These are phyloP conservation scores for Coptodon bakossiorum DNA, from an alignment of 2,113 vertebrate genomes.

Conservation along the genomic window DNA sequence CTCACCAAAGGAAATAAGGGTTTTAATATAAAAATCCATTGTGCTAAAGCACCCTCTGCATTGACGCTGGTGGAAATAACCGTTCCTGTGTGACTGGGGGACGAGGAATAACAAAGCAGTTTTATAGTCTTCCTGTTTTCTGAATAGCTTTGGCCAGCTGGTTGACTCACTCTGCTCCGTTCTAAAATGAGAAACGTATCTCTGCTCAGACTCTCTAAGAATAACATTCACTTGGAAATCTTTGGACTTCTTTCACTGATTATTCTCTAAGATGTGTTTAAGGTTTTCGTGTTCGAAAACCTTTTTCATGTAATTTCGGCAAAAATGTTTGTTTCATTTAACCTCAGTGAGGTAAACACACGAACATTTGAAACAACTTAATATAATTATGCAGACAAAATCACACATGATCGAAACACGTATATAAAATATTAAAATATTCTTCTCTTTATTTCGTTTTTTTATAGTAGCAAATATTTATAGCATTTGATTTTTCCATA, in stretches of 20 bases:
- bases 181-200: not conserved
- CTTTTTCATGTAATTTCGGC: not conserved
- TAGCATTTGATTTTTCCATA: not conserved
- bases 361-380: not conserved
- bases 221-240: not conserved
- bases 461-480: not conserved
- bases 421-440: not conserved
- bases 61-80: conserved; percentile 31
- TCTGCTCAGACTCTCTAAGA: not conserved
- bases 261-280: not conserved
- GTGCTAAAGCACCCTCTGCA: conserved; percentile 38
- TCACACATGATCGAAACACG: not conserved
- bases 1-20: conserved; percentile 15
- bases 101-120: conserved; percentile 29
- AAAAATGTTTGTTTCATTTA: not conserved
- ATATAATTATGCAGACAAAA: not conserved
- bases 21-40: conserved; percentile 25
- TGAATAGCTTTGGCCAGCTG: not conserved
- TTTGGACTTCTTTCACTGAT: not conserved
- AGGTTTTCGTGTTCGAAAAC: accelerated
- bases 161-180: conserved; percentile 1
- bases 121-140: conserved; percentile 57
- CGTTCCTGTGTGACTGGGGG: conserved; percentile 29
- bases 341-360: not conserved
- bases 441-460: not conserved